These are phyloP conservation scores for Chiridota heheva DNA, from an alignment of 35 echinoderm and acorn worm species.

Conservation along the genomic window DNA sequence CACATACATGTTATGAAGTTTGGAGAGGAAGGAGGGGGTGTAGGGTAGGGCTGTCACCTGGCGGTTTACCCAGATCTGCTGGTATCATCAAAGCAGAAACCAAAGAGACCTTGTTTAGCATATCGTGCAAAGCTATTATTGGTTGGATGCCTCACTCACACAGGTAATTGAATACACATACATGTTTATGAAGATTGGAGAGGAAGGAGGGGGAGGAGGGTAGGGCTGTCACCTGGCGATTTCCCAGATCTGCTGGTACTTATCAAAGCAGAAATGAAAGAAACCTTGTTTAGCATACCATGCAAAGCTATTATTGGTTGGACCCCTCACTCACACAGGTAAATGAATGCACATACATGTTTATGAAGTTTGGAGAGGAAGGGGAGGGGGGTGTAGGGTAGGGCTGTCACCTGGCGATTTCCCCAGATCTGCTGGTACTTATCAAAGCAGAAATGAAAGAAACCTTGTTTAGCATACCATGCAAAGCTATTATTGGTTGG, in stretches of 20 bases:
- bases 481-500: slow-evolving; percentile 90
- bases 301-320: slow-evolving; percentile 90
- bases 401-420: slow-evolving; percentile 76
- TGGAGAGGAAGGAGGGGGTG: no score
- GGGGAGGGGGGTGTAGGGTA: no score
- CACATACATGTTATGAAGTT: no score
- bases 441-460: slow-evolving; percentile 45
- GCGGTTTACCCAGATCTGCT: slow-evolving; percentile 81
- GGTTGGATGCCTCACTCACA: slow-evolving; percentile 82
- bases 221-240: slow-evolving; percentile 74
- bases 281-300: slow-evolving; percentile 74
- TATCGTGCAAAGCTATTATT: slow-evolving; percentile 81
- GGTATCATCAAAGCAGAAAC: slow-evolving; percentile 47
- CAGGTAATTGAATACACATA: no score
- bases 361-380: no score
- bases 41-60: slow-evolving; percentile 69
- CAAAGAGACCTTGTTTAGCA: slow-evolving; percentile 67
- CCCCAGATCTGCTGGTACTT: slow-evolving; percentile 74
- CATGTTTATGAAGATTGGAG: no score
- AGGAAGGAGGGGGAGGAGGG: no score
- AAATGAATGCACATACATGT: no score
- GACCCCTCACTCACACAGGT: slow-evolving; percentile 80
- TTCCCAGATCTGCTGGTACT: slow-evolving; percentile 75
- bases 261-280: slow-evolving; percentile 37
- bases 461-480: slow-evolving; percentile 75